Base-by-base conservation (phyloP, 2,888 invertebrate species). In the Plebejus argus region DNA sequence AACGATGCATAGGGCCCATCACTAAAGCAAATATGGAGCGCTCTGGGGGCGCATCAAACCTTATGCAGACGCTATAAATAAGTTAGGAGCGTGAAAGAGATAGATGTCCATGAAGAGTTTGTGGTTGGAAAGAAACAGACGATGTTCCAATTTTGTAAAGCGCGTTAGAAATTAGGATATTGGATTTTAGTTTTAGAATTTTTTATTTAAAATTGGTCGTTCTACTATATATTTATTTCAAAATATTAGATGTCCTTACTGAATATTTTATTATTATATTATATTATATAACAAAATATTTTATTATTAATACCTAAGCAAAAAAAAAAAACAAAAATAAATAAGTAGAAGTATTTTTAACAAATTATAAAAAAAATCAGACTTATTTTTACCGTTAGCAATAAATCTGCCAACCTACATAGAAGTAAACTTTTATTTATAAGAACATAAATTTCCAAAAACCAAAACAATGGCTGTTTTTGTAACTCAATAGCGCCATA, bases 41-140 rank as follows among this genome's bases (percentile, higher is more conserved):
- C 90, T 88, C 88, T 87, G 85, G 89, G 89, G 90, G 90, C 88
- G 88, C 85, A 84, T 84, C 84, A 83, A 85, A 86, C 86, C 86
- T 85, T 85, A 83, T 83, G 84, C 83, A 83, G 82, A 83, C 86
- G 85, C 90, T 91, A 91, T 90, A 90, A 91, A 91, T 91, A 90
- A 88, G 86, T 86, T 82, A 82, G 83, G 82, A 82, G 82, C 81
- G 85, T 81, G 86, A 91, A 80, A 80, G 86, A 86, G 89, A 90
- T 78, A 82, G 83, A 81, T 75, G 79, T 79, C 87, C 72, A 79
- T 78, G 78, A 80, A 82, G 80, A 79, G 80, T 80, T 81, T 78
- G 70, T 80, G 49, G 87, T 80, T 70, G 83, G 87, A 91, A 81
- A 84, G 89, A 84, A 91, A 91, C 80, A 82, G 79, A 81, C 78